Conservation (phyloP, 2,797 vertebrate species). For the Sebastes reedi region DNA sequence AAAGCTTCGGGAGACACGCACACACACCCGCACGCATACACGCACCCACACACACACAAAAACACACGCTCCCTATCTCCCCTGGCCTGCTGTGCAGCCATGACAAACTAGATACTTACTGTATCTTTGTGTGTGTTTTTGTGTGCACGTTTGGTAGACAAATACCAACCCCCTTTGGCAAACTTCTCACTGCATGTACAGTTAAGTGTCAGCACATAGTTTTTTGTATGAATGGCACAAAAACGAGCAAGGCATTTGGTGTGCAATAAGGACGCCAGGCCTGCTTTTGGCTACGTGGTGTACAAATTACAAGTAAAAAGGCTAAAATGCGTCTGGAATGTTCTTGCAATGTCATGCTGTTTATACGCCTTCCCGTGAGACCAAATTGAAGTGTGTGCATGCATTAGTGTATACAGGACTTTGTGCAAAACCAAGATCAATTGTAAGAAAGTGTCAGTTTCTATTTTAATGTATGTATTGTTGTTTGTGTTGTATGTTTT, state of each 20-base stretch:
- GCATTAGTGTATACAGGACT: neutral
- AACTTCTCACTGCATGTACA: constrained; percentile 21
- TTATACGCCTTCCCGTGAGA: no score
- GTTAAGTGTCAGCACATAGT: constrained; percentile 8
- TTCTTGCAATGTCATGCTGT: no score
- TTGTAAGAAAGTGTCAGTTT: neutral
- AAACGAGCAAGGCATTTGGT: no score
- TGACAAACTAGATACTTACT: constrained; percentile 52
- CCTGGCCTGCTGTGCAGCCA: constrained; percentile 48
- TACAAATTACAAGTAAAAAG: no score
- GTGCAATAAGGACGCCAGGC: no score
- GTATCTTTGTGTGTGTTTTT: constrained; percentile 39
- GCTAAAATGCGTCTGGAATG: no score
- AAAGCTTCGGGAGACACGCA: constrained; percentile 42
- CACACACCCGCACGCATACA: neutral
- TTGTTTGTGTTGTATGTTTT: no score
- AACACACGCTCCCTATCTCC: constrained; percentile 32
- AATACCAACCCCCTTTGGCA: constrained; percentile 22
- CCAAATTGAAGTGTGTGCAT: neutral
- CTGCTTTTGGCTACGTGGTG: no score
- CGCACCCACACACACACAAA: neutral
- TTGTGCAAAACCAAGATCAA: neutral
- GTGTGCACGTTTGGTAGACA: constrained; percentile 35
- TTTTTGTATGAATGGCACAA: neutral
- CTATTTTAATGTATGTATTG: no score